Conservation (phyloP, 2,797 vertebrate species). For the Tragelaphus oryx region DNA sequence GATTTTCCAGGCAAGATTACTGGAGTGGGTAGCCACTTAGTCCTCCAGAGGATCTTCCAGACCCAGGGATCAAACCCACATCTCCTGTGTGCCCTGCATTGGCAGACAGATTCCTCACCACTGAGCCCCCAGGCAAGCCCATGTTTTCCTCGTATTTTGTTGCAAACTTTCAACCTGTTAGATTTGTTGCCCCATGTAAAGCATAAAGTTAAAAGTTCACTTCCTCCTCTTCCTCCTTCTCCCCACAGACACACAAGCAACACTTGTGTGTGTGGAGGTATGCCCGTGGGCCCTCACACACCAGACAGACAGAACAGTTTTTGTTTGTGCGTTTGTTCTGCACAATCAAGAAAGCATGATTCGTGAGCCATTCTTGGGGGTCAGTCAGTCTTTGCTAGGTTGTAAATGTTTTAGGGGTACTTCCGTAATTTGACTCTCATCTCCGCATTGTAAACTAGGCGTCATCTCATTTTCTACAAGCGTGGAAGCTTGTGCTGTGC, state of each 20-base stretch:
- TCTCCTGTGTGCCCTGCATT: background rate
- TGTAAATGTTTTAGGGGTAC: slow-evolving; percentile 10
- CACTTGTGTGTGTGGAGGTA: too few species aligned
- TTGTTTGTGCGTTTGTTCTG: background rate
- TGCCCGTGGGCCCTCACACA: accelerated
- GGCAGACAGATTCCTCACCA: background rate
- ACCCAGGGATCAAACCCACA: background rate
- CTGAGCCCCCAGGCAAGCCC: background rate
- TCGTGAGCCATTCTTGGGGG: slow-evolving; percentile 31
- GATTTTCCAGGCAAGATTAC: background rate
- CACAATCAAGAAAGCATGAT: slow-evolving; percentile 35
- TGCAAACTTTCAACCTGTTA: background rate
- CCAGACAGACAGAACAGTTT: background rate
- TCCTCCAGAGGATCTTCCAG: background rate
- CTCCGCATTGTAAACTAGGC: slow-evolving; percentile 35
- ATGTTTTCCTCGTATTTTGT: background rate
- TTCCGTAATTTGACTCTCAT: slow-evolving; percentile 38
- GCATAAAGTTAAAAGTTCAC: background rate
- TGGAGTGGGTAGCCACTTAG: background rate
- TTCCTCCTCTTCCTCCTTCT: background rate
- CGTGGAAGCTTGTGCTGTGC: slow-evolving; percentile 55
- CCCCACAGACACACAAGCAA: background rate
- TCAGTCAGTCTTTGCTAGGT: slow-evolving; percentile 34
- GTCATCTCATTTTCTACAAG: slow-evolving; percentile 59
- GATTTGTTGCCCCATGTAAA: slow-evolving; percentile 11